Percentiles rank a stretch among this genome's conserved stretches.
Evolutionary conservation across 2,797 vertebrate species (phyloP).

Genomic region (Tragelaphus oryx): DNA sequence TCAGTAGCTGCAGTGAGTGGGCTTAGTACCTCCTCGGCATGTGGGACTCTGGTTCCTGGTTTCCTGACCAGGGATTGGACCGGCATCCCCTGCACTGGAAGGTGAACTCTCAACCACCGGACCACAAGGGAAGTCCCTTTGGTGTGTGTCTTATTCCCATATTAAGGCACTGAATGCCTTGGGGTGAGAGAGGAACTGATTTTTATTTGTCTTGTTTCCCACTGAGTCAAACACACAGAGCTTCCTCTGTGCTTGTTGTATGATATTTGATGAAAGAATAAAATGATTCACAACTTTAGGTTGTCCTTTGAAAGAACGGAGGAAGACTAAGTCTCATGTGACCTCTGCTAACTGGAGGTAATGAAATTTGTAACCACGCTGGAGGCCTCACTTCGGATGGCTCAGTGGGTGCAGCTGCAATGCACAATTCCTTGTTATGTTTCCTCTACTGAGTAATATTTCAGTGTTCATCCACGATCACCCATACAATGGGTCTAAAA

Average conservation of each 20-base stretch:
- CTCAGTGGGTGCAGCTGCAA: background rate
- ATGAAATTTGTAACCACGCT: background rate
- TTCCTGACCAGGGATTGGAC: background rate
- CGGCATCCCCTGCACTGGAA: background rate
- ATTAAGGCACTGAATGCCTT: background rate
- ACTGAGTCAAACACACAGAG: fast-evolving
- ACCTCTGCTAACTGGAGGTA: background rate
- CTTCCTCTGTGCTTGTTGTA: background rate
- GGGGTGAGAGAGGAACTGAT: background rate
- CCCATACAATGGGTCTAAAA: background rate
- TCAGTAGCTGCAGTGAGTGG: background rate
- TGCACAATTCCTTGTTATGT: background rate
- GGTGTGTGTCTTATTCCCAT: fast-evolving
- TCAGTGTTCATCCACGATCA: background rate
- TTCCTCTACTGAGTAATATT: background rate
- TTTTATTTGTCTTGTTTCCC: background rate
- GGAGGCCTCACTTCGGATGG: background rate
- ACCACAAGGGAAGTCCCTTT: background rate
- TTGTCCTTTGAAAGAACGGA: background rate
- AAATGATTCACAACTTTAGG: background rate
- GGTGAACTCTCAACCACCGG: background rate
- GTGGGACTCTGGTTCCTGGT: background rate
- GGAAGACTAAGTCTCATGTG: background rate
- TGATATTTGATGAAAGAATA: background rate
- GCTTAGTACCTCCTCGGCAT: background rate